Evolutionary conservation across 1,140 invertebrate species (phyloP).

Genomic region (Archivesica marissinica): DNA sequence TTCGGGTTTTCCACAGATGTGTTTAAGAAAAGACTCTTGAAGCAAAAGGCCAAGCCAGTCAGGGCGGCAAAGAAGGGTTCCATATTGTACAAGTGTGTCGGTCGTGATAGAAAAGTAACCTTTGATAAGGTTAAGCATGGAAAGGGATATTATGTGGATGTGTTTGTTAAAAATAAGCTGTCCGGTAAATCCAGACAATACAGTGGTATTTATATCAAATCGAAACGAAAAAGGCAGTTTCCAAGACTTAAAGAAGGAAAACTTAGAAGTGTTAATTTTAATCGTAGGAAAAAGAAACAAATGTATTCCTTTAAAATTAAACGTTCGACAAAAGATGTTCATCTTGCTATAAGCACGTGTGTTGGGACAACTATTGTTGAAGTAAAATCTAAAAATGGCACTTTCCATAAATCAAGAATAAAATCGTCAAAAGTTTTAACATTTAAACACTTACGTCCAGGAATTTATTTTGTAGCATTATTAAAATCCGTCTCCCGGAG

Average conservation of each 20-base stretch:
- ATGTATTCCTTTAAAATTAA: slow-evolving; percentile 47
- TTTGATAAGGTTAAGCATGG: slow-evolving; percentile 70
- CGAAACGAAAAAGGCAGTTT: slow-evolving; percentile 59
- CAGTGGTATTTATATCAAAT: slow-evolving; percentile 71
- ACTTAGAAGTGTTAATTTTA: slow-evolving; percentile 65
- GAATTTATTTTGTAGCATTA: slow-evolving; percentile 71
- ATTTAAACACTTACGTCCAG: slow-evolving; percentile 68
- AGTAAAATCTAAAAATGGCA: slow-evolving; percentile 40
- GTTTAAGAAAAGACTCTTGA: slow-evolving; percentile 49
- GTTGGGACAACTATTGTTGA: slow-evolving; percentile 41
- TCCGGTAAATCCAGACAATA: slow-evolving; percentile 76
- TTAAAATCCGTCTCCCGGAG: slow-evolving; percentile 58
- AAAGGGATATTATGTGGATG: slow-evolving; percentile 81
- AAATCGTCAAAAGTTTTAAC: slow-evolving; percentile 66
- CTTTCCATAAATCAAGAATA: slow-evolving; percentile 40
- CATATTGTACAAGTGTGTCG: slow-evolving; percentile 77
- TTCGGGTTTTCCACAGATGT: slow-evolving; percentile 79
- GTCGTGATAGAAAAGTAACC: slow-evolving; percentile 75
- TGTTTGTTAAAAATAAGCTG: slow-evolving; percentile 76
- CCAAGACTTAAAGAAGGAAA: slow-evolving; percentile 67
- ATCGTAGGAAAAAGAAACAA: slow-evolving; percentile 40
- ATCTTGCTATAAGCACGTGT: slow-evolving; percentile 53
- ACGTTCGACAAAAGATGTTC: slow-evolving; percentile 40
- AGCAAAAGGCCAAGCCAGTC: slow-evolving; percentile 63
- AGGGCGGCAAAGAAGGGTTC: slow-evolving; percentile 61